Percentiles rank a stretch among this genome's conserved stretches.
These are phyloP conservation scores for Labeo catla DNA, from an alignment of 2,113 vertebrate genomes.

Conservation along the genomic window DNA sequence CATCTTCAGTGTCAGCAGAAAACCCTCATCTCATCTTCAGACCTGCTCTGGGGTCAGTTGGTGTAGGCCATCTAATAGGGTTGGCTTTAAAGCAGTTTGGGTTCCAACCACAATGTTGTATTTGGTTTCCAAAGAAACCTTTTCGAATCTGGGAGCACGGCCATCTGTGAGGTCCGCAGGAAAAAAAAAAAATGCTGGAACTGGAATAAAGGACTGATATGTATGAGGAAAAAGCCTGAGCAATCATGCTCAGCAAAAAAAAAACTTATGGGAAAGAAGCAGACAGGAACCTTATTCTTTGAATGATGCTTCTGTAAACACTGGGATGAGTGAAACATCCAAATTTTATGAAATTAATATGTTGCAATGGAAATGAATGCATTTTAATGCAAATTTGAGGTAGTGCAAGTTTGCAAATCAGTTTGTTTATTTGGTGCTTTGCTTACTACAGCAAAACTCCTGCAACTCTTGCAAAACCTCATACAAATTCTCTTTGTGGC, in stretches of 20 bases:
- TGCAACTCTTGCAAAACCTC: neutral
- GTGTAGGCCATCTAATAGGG: slow-evolving; percentile 29
- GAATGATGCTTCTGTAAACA: slow-evolving; percentile 19
- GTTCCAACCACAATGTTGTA: slow-evolving; percentile 56
- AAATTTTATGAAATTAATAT: neutral
- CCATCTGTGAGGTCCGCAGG: slow-evolving; percentile 39
- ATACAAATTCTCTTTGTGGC: neutral
- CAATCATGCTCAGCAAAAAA: slow-evolving; percentile 30
- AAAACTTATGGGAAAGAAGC: slow-evolving; percentile 17
- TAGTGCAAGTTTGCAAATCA: neutral
- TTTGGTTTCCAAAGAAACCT: slow-evolving; percentile 61
- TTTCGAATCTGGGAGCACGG: slow-evolving; percentile 46
- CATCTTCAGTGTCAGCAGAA: slow-evolving; percentile 8
- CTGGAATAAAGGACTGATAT: slow-evolving; percentile 47
- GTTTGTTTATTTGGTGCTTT: neutral
- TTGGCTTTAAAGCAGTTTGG: slow-evolving; percentile 46
- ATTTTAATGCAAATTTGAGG: slow-evolving; percentile 8
- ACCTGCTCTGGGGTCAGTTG: slow-evolving; percentile 17
- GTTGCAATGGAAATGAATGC: neutral
- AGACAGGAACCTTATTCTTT: slow-evolving; percentile 46
- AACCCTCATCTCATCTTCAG: slow-evolving; percentile 13
- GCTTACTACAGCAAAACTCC: neutral
- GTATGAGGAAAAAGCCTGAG: slow-evolving; percentile 18
- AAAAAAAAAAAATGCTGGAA: slow-evolving; percentile 45
- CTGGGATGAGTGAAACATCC: neutral